Evolutionary conservation across 92 coral and sea anemone species (phyloP).

Genomic region (Heteractis magnifica): DNA sequence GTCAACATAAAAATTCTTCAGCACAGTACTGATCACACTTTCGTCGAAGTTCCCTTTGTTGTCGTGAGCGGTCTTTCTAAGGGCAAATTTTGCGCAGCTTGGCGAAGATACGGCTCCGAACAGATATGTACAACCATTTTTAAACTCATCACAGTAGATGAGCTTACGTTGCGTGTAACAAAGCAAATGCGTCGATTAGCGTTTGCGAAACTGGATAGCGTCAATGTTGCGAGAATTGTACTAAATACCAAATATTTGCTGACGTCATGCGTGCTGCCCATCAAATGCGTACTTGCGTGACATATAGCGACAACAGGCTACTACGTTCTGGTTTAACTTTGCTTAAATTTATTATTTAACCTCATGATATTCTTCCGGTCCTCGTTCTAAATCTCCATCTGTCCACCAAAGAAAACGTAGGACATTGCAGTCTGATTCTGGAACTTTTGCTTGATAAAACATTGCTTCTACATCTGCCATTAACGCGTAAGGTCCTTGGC

Average conservation of each 20-base stretch:
- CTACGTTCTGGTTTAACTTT: too few species aligned
- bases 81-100: conserved; percentile 48
- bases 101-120: conserved; percentile 47
- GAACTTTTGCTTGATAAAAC: conserved; percentile 44
- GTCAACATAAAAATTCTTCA: conserved; percentile 39
- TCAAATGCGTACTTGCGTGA: too few species aligned
- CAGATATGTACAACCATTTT: conserved; percentile 41
- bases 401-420: conserved; percentile 53
- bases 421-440: conserved; percentile 32
- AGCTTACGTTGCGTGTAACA: too few species aligned
- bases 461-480: conserved; percentile 53
- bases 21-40: conserved; percentile 7
- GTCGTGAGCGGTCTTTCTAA: conserved; percentile 33
- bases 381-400: conserved; percentile 18
- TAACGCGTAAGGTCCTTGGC: conserved; percentile 43
- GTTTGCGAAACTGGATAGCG: too few species aligned
- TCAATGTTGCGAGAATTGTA: too few species aligned
- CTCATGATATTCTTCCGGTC: conserved; percentile 37
- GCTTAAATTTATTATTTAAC: too few species aligned
- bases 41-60: conserved; percentile 18
- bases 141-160: too few species aligned
- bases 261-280: too few species aligned
- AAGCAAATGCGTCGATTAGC: too few species aligned
- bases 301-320: too few species aligned
- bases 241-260: too few species aligned